A percentile compares a stretch with the other conserved stretches of the same genome.
These are phyloP conservation scores for Volucella zonaria DNA, from an alignment of 2,888 invertebrate species.

Conservation along the genomic window DNA sequence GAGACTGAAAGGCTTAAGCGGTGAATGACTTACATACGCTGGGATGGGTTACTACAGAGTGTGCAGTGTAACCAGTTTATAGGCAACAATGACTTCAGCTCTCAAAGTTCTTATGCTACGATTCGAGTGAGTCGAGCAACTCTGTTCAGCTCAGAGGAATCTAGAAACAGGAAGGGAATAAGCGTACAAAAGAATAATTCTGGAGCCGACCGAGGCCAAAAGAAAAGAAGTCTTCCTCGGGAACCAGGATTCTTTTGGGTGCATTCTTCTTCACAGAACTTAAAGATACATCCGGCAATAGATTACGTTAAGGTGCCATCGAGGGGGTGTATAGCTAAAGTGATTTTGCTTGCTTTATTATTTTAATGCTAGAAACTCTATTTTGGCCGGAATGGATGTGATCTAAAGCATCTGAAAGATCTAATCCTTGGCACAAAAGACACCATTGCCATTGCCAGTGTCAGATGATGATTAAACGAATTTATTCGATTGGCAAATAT, in stretches of 20 bases:
- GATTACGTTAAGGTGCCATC: conserved; percentile 69
- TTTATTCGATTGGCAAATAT: conserved; percentile 53
- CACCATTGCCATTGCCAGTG: not conserved
- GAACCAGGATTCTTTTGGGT: not conserved
- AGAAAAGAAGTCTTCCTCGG: conserved; percentile 25
- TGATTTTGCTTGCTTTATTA: conserved; percentile 69
- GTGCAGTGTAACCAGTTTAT: conserved; percentile 44
- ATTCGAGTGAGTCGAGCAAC: conserved; percentile 11
- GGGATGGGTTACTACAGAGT: not conserved
- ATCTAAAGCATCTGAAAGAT: conserved; percentile 11
- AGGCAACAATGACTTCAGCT: conserved; percentile 59
- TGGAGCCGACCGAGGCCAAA: conserved; percentile 40
- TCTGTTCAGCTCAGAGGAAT: conserved; percentile 37
- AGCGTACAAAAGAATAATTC: conserved; percentile 66
- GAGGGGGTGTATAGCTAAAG: conserved; percentile 48
- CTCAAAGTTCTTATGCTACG: conserved; percentile 41
- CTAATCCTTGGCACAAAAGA: conserved; percentile 13
- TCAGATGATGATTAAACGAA: conserved; percentile 41
- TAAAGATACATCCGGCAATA: conserved; percentile 56
- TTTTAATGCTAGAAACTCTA: conserved; percentile 54
- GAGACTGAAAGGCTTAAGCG: conserved; percentile 72
- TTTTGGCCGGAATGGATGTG: conserved; percentile 10
- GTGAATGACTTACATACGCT: conserved; percentile 68
- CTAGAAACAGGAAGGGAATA: conserved; percentile 55
- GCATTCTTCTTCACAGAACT: conserved; percentile 30